Conservation (phyloP, 1,140 invertebrate species). For the Nixonia krombeini region DNA sequence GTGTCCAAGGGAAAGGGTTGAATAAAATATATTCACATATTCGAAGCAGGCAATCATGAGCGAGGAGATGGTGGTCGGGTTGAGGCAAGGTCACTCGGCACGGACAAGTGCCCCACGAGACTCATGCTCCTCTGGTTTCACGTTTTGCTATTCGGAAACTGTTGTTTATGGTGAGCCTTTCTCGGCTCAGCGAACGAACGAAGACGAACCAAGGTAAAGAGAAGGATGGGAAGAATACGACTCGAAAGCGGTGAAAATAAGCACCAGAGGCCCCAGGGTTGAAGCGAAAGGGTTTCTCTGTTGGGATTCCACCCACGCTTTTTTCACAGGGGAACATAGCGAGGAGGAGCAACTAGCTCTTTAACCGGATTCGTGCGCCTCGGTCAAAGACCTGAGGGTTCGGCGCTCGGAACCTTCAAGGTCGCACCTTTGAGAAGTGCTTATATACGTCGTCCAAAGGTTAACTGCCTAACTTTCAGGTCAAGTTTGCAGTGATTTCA, state of each 20-base stretch:
- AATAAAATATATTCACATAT: constrained; percentile 74
- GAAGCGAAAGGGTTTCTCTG: constrained; percentile 64
- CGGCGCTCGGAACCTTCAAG: constrained; percentile 19
- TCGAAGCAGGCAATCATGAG: constrained; percentile 66
- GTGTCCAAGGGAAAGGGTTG: constrained; percentile 68
- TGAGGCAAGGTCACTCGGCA: background rate
- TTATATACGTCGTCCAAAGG: background rate
- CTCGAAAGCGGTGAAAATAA: constrained; percentile 24
- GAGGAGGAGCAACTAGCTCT: constrained; percentile 5
- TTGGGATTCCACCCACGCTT: constrained; percentile 72
- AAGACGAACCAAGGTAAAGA: constrained; percentile 30
- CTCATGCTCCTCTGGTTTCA: constrained; percentile 59
- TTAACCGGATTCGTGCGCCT: constrained; percentile 15
- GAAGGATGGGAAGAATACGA: constrained; percentile 15
- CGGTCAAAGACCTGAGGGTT: constrained; percentile 21
- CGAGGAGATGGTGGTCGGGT: constrained; percentile 48
- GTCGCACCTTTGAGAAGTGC: background rate
- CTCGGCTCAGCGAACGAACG: constrained; percentile 47
- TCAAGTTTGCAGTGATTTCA: no score
- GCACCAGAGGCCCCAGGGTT: constrained; percentile 35
- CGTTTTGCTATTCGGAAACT: constrained; percentile 63
- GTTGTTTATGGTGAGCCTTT: constrained; percentile 54
- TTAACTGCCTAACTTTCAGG: no score
- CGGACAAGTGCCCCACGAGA: constrained; percentile 33
- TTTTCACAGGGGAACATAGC: constrained; percentile 66